phyloP scores from a whole-genome alignment of 2,113 vertebrate genomes.

The Nothobranchius kuhntae region DNA sequence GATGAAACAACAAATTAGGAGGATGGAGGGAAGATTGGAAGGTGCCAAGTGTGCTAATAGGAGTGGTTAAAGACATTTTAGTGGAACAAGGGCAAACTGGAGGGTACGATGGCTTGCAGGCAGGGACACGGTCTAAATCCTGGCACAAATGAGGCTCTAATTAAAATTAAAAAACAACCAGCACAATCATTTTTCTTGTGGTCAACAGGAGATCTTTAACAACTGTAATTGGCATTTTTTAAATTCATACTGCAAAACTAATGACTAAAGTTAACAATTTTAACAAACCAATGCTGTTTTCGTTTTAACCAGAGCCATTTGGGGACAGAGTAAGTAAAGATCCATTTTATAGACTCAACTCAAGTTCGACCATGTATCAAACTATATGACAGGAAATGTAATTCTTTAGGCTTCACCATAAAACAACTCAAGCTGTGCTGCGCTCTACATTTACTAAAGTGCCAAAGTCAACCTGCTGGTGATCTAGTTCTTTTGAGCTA shows the following conservation, averaged over 20 bases:
- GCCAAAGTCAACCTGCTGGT: not conserved
- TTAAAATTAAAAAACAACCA: not conserved
- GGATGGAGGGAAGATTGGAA: constrained; percentile 35
- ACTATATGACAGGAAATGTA: not conserved
- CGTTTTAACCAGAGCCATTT: too few species aligned
- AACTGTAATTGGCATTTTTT: not conserved
- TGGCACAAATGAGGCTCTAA: constrained; percentile 8
- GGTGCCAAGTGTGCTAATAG: constrained; percentile 54
- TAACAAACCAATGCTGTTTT: too few species aligned
- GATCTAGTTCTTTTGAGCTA: not conserved
- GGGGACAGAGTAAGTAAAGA: too few species aligned
- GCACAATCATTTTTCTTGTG: not conserved
- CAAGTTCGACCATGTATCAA: not conserved
- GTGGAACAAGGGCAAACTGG: constrained; percentile 55
- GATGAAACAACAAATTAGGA: constrained; percentile 62
- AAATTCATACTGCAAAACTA: constrained; percentile 1
- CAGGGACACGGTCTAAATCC: constrained; percentile 8
- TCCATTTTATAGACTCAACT: not conserved
- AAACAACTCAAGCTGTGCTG: not conserved
- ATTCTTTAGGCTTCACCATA: not conserved
- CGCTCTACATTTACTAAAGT: not conserved
- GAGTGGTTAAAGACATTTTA: constrained; percentile 58
- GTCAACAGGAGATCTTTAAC: not conserved
- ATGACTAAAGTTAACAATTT: not conserved
- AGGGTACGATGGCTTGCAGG: not conserved